Conservation (phyloP, 2,888 invertebrate genomes). For the Stictocephala bisonia region DNA sequence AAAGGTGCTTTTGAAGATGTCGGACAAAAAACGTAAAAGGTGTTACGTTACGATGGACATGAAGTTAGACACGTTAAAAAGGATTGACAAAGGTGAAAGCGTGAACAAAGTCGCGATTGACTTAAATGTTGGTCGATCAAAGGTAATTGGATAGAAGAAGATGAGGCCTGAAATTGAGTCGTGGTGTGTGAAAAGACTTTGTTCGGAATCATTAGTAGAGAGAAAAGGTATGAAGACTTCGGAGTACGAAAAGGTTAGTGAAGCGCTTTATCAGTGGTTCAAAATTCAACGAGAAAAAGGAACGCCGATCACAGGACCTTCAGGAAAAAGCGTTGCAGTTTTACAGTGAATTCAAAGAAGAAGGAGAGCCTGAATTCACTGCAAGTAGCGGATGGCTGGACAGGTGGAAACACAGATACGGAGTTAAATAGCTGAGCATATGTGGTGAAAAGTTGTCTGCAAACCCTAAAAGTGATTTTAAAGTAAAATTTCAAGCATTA, state of each 20-base stretch:
- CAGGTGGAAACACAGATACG: constrained; percentile 22
- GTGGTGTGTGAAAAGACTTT: background rate
- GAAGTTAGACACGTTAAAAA: too few species aligned
- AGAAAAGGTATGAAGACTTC: background rate
- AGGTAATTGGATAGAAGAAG: too few species aligned
- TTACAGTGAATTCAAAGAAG: constrained; percentile 20
- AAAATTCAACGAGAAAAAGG: constrained; percentile 3
- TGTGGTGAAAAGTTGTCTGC: constrained; percentile 12
- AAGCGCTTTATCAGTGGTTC: too few species aligned
- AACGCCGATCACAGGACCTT: constrained; percentile 1
- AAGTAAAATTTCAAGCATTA: constrained; percentile 24
- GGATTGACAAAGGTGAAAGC: too few species aligned
- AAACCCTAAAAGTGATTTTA: constrained; percentile 8
- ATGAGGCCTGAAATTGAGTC: too few species aligned
- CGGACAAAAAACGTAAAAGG: too few species aligned
- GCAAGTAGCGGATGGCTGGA: constrained; percentile 33
- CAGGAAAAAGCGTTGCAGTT: constrained; percentile 26
- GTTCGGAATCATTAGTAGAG: constrained; percentile 3
- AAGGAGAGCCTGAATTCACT: constrained; percentile 26
- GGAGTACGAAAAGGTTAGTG: constrained; percentile 2
- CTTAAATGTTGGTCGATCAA: too few species aligned
- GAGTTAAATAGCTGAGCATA: constrained; percentile 1
- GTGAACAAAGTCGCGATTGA: too few species aligned
- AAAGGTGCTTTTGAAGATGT: too few species aligned
- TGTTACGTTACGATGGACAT: too few species aligned